Base-by-base conservation (phyloP, 1,140 invertebrate genomes). In the Bombyx mandarina region DNA sequence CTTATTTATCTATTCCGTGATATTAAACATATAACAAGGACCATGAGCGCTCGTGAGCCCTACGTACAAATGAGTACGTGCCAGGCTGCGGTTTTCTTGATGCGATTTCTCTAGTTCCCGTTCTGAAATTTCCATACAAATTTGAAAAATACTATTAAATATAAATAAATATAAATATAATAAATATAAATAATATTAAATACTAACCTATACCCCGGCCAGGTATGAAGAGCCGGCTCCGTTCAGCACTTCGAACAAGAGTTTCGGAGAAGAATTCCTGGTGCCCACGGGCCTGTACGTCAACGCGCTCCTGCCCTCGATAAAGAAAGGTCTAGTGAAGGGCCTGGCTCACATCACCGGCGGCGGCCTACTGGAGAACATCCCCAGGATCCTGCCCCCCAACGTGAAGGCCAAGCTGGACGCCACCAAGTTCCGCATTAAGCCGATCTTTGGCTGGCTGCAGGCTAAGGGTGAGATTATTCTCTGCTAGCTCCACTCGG, bases 261-360 rank as follows among this genome's bases (percentile, higher is more conserved):
- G 89, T 9, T 84, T 82, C 93, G 96, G 95, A 10, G 92, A 97
- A 67, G 95, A 94, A 77, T 89, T 99, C 48, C 89, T 98, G 9
- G 92, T 90, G 1, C 97, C 97, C 4, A 99, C 97, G 0, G 94
- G 91, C 58, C 94, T 99, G 52, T 99, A 99, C 88, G 93, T 96
- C 0, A 93, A 93, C 70, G 88, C 90, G 10, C 79, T 99, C 3
- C 75, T 98, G 44, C 91, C 93, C 0, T 91, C 94, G n/a, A 80
- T 99, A 45, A 91, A 91, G 67, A 89, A 89, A 2, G 92, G 92
- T 9, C 87, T 92, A 43, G 89, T 99, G 0, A 98, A 98, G 83
- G 96, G 92, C 2, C 91, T 98, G 65, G 96, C 96, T 0, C 98
- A 99, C 70, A 98, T 99, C 52, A 99, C 96, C 6, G 97, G 97